Base-by-base conservation (phyloP, 2,797 vertebrate species). In the Anguilla marmorata region DNA sequence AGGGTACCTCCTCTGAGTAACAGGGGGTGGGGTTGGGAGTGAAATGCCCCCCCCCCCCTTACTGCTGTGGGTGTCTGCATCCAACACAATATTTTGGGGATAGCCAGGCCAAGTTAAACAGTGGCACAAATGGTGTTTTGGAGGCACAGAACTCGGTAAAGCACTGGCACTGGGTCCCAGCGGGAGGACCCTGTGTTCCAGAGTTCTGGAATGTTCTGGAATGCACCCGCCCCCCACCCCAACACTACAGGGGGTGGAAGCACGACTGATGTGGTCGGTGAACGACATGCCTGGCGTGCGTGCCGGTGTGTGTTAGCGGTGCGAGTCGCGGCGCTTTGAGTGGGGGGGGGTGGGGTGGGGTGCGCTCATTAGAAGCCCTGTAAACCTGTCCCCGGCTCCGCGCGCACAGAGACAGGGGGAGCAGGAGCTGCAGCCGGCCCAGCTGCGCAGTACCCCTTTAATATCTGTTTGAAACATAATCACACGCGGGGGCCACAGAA, bases 331-430 rank as follows among this genome's bases (percentile, higher is more conserved):
- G 89, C 79, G n/a, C 92, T 89, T 87, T 90, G 89, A 87, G 92
- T 90, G 87, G 80, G 92, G 91, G 86, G 93, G 92, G 37, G 33
- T 0, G 33, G 33, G n/a, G n/a, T n/a, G 33, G 33, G 0, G 0
- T 37, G 33, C 33, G 37, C 93, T 93, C 91, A 90, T 94, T 93
- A 94, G 94, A 94, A 84, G 86, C 27, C 33, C 85, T 90, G 93
- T 92, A 94, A 94, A 87, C 30, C 63, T 60, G 90, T 85, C 91
- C 41, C 90, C 60, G 88, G 90, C 79, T 88, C 69, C 50, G 48
- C 58, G 5, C 58, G 5, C 58, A 6, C 5, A 50, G 0, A 50
- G 48, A 50, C 5, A 50, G 50, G 50, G 50, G 9, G 50, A 50
- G 50, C 63, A 72, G 5, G 89, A 56, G 90, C 85, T 87, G 87